Evolutionary conservation across 2,888 invertebrate species (phyloP).

Genomic region (Hirtodrosophila alboralis): DNA sequence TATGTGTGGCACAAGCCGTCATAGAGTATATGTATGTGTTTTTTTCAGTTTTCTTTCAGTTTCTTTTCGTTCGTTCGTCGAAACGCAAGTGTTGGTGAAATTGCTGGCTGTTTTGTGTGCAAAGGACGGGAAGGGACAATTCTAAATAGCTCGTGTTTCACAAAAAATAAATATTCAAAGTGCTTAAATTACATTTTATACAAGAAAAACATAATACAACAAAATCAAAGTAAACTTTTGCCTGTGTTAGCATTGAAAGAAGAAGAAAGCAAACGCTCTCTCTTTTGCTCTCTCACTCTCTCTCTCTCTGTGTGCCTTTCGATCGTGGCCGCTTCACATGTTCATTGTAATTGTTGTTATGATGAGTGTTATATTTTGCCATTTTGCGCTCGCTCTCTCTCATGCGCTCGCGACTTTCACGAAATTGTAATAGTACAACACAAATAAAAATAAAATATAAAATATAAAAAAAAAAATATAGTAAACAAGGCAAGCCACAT

Average conservation of each 20-base stretch:
- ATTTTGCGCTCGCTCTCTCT: slow-evolving; percentile 46
- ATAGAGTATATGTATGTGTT: slow-evolving; percentile 55
- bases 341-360: slow-evolving; percentile 53
- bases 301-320: slow-evolving; percentile 3
- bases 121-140: slow-evolving; percentile 28
- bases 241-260: slow-evolving; percentile 12
- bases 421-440: slow-evolving; percentile 58
- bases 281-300: background rate
- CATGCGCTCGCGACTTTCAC: slow-evolving; percentile 63
- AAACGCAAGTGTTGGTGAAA: slow-evolving; percentile 68
- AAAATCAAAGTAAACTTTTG: slow-evolving; percentile 1
- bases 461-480: slow-evolving; percentile 22
- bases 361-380: slow-evolving; percentile 56
- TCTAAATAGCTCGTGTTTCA: background rate
- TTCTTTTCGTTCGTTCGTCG: slow-evolving; percentile 65
- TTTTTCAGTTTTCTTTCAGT: slow-evolving; percentile 73
- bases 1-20: slow-evolving; percentile 56
- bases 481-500: slow-evolving; percentile 64
- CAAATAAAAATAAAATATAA: slow-evolving; percentile 41
- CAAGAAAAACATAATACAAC: slow-evolving; percentile 5
- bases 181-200: background rate
- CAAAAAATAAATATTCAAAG: slow-evolving; percentile 6
- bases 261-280: slow-evolving; percentile 19
- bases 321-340: slow-evolving; percentile 40
- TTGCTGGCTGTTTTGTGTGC: slow-evolving; percentile 24